Conservation (phyloP, 1,140 invertebrate species). For the Lerema accius region DNA sequence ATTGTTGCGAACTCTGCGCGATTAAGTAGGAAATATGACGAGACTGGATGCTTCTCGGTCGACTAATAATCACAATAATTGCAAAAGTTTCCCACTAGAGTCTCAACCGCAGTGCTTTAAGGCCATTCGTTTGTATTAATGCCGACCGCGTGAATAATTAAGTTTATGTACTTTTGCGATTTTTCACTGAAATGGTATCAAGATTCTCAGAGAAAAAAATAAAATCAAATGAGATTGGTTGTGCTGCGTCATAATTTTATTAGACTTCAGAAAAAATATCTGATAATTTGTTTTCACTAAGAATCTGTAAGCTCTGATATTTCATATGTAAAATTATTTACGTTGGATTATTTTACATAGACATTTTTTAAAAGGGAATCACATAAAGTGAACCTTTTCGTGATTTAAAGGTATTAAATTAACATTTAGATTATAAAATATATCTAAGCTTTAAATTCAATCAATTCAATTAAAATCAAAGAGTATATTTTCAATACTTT, state of each 20-base stretch:
- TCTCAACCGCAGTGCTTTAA: conserved; percentile 58
- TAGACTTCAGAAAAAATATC: conserved; percentile 19
- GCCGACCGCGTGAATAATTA: conserved; percentile 55
- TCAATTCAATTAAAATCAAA: too few relatives aligned
- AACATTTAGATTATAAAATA: too few relatives aligned
- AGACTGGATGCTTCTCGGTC: conserved; percentile 64
- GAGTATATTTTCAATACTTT: too few relatives aligned
- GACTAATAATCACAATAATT: conserved; percentile 78
- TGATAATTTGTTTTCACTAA: too few relatives aligned
- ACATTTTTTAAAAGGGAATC: too few relatives aligned
- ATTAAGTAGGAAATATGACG: conserved; percentile 78
- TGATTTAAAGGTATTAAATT: too few relatives aligned
- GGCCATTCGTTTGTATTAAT: conserved; percentile 64
- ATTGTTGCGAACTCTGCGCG: conserved; percentile 64
- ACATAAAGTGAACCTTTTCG: too few relatives aligned
- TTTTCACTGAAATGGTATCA: conserved; percentile 24
- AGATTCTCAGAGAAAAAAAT: background rate
- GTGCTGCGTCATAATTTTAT: background rate
- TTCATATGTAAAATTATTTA: too few relatives aligned
- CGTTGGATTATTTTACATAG: too few relatives aligned
- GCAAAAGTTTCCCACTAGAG: conserved; percentile 69
- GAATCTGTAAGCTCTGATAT: too few relatives aligned
- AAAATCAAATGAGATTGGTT: background rate
- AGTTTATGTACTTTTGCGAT: conserved; percentile 37
- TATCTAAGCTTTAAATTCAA: too few relatives aligned